Conservation (phyloP, 2,113 vertebrate species). For the Lipophrys pholis region DNA sequence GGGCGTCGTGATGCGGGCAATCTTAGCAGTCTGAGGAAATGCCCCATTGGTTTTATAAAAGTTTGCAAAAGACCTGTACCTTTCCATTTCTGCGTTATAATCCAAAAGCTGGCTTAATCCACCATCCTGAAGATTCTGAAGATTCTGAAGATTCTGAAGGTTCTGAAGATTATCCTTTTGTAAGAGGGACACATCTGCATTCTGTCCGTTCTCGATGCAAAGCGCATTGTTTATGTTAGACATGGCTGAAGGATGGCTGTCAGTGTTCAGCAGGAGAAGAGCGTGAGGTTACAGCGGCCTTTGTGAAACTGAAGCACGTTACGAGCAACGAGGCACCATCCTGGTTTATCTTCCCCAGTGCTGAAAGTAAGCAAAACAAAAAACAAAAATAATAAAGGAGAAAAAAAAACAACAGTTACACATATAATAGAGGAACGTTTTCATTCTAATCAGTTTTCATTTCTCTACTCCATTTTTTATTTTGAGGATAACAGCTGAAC, state of each 20-base stretch:
- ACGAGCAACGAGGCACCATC: conserved; percentile 81
- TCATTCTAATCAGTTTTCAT: conserved; percentile 47
- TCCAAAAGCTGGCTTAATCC: conserved; percentile 95
- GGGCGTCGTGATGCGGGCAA: conserved; percentile 94
- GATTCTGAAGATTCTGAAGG: too few relatives aligned
- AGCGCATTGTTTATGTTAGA: conserved; percentile 93
- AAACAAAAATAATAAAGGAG: conserved; percentile 56
- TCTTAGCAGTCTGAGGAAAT: conserved; percentile 94
- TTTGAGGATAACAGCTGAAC: conserved; percentile 29
- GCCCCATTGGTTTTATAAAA: conserved; percentile 96
- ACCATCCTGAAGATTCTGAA: conserved; percentile 88
- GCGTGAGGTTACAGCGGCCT: conserved; percentile 63
- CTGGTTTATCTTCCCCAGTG: conserved; percentile 75
- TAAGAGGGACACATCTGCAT: conserved; percentile 90
- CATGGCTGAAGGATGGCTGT: conserved; percentile 77
- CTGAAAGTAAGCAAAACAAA: conserved; percentile 76
- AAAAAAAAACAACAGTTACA: conserved; percentile 78
- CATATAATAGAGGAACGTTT: conserved; percentile 55
- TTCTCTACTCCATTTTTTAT: conserved; percentile 42
- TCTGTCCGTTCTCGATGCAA: conserved; percentile 92
- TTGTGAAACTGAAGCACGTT: conserved; percentile 76
- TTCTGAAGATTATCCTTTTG: conserved; percentile 90
- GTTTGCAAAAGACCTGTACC: conserved; percentile 95
- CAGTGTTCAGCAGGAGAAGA: conserved; percentile 59
- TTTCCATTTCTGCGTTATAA: conserved; percentile 97